These are phyloP conservation scores for Ptilorrhoa leucosticta DNA, from an alignment of 2,113 vertebrate species.

Conservation along the genomic window DNA sequence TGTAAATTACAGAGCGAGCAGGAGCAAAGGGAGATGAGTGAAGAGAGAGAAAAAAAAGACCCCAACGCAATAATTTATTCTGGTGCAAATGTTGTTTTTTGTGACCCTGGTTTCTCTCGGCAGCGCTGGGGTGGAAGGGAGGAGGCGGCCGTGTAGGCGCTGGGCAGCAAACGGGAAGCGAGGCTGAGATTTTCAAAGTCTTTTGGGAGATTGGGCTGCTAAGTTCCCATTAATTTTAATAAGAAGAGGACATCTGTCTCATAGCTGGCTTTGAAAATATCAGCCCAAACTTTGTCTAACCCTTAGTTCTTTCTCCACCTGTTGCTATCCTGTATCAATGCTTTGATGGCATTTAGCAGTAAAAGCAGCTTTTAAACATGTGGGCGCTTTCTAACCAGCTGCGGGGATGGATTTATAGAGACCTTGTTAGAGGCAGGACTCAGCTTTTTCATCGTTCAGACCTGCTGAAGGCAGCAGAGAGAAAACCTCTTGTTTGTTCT, in stretches of 20 bases:
- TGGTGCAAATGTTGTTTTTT: neutral
- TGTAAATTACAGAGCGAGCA: neutral
- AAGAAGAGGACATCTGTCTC: slow-evolving; percentile 53
- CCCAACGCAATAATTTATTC: neutral
- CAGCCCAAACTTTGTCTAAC: slow-evolving; percentile 52
- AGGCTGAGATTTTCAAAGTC: slow-evolving; percentile 22
- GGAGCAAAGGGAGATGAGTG: neutral
- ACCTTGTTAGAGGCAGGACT: neutral
- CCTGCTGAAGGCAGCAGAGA: neutral
- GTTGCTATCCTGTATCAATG: neutral
- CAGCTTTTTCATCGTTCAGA: neutral
- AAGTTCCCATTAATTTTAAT: slow-evolving; percentile 55
- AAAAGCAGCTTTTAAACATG: neutral
- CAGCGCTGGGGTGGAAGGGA: neutral
- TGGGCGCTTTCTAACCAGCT: neutral
- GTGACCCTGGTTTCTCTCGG: neutral
- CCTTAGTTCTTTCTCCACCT: slow-evolving; percentile 6
- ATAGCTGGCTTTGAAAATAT: slow-evolving; percentile 27
- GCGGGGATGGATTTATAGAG: neutral
- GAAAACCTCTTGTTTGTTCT: neutral
- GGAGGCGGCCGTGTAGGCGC: neutral
- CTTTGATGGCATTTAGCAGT: neutral
- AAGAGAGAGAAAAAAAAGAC: neutral
- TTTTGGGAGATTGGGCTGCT: slow-evolving; percentile 16
- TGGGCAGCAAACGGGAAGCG: neutral